Conservation (phyloP, 2,888 invertebrate genomes). For the Agonopterix subpropinquella region DNA sequence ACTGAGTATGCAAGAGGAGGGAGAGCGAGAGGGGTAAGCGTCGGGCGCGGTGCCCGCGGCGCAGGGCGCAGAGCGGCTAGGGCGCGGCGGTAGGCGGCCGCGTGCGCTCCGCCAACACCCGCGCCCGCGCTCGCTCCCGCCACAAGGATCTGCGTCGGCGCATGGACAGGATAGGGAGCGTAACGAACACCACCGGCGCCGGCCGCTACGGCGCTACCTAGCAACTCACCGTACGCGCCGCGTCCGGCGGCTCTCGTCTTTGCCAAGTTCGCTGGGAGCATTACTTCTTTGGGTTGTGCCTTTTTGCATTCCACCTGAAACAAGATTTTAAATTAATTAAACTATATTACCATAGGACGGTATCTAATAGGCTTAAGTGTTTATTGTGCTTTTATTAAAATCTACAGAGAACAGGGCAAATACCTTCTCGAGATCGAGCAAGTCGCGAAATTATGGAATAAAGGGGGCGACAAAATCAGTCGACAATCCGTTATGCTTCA, state of each 20-base stretch:
- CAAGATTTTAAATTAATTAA: constrained; percentile 19
- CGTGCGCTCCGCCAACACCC: constrained; percentile 46
- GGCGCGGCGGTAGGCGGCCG: constrained; percentile 60
- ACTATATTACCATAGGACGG: not conserved
- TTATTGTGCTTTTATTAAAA: constrained; percentile 34
- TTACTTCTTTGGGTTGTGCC: constrained; percentile 99
- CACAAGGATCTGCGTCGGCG: constrained; percentile 63
- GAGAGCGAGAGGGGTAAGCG: constrained; percentile 54
- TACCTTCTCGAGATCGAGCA: constrained; percentile 45
- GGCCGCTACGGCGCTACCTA: constrained; percentile 82
- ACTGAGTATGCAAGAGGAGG: constrained; percentile 68
- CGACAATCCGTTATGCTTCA: constrained; percentile 69
- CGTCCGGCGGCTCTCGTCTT: constrained; percentile 96
- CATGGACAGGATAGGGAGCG: constrained; percentile 77
- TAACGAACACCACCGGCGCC: constrained; percentile 77
- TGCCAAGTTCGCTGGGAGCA: constrained; percentile 97
- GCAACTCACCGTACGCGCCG: constrained; percentile 98
- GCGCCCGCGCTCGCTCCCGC: constrained; percentile 54
- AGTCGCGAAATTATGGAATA: constrained; percentile 62
- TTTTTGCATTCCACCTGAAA: constrained; percentile 99
- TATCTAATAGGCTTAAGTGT: constrained; percentile 1
- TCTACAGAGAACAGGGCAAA: constrained; percentile 37
- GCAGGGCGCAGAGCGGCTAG: constrained; percentile 61
- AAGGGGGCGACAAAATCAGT: constrained; percentile 60
- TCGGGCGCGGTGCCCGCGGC: constrained; percentile 52